Base-by-base conservation (phyloP, 2,797 vertebrate species). In the Hemibagrus guttatus region DNA sequence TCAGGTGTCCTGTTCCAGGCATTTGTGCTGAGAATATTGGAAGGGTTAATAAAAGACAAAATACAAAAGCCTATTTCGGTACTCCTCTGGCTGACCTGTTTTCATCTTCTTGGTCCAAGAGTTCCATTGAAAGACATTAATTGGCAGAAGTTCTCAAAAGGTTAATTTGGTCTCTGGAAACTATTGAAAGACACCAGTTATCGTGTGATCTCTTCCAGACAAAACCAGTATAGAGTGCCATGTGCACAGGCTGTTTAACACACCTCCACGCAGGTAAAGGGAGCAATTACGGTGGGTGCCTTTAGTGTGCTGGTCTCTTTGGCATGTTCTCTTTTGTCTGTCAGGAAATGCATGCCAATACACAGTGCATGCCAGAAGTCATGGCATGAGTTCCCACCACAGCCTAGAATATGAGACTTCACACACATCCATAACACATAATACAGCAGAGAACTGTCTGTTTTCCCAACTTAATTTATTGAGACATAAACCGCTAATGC, bases 21-120 rank as follows among this genome's bases (percentile, higher is more conserved):
- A 21, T 64, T 31, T 52, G 58, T 64, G 59, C 64, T 49, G 42
- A 0, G 63, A 84, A 56, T 31, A 61, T 79, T 31, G 56, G 54
- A 79, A 58, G 31, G 76, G 46, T 54, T 49, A 61, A 84, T 81
- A 49, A 72, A 82, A 74, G 39, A 56, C 35, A 85, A 7, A 46
- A 71, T 84, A 83, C 81, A 91, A 89, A 88, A 78, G 86, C 66
- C 69, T 83, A 71, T n/a, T 91, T 80, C 11, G 88, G 46, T 84
- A 89, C 35, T 83, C 89, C 91, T 93, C 89, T 90, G 90, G 88
- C 85, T 95, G 94, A 94, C 94, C 94, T 94, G 89, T 83, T 95
- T 95, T 91, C 19, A 78, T 72, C 79, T 39, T 39, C 56, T 72
- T 85, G 81, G 56, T 64, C 72, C 82, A 89, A 92, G 92, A 91